Evolutionary conservation across 2,888 invertebrate species (phyloP).

Genomic region (Polyommatus icarus): DNA sequence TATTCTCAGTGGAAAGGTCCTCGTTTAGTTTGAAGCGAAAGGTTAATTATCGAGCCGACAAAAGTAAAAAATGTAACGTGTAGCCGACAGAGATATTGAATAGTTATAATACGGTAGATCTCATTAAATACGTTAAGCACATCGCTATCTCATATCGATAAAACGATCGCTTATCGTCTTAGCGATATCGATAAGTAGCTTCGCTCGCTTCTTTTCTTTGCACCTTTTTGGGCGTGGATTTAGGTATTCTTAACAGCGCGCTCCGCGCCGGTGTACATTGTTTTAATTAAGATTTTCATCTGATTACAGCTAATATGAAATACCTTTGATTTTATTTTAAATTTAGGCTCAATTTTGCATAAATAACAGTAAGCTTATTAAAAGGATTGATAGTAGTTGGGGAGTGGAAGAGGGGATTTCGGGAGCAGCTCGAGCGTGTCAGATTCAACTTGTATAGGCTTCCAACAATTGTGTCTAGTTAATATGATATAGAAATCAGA

Average conservation of each 20-base stretch:
- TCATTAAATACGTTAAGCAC: slow-evolving; percentile 19
- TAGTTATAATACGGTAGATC: slow-evolving; percentile 1
- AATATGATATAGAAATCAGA: no score
- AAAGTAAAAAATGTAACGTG: not conserved
- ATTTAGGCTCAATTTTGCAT: not conserved
- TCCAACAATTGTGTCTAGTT: no score
- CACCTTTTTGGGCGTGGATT: slow-evolving; percentile 22
- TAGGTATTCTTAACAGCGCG: not conserved
- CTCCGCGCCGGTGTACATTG: not conserved
- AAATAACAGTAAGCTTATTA: no score
- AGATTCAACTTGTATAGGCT: no score
- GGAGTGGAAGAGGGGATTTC: no score
- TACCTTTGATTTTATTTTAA: not conserved
- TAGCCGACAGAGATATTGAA: not conserved
- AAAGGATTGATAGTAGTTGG: no score
- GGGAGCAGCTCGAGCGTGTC: no score
- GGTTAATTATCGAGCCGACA: slow-evolving; percentile 19
- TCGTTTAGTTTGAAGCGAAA: not conserved
- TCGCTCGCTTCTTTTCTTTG: slow-evolving; percentile 18
- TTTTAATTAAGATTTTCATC: slow-evolving; percentile 15
- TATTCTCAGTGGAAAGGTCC: not conserved
- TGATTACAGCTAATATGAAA: not conserved
- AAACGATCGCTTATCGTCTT: slow-evolving; percentile 25
- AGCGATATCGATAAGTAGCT: slow-evolving; percentile 26
- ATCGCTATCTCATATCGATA: slow-evolving; percentile 26